Evolutionary conservation across 2,888 invertebrate species (phyloP).

Genomic region (Diarsia mendica): DNA sequence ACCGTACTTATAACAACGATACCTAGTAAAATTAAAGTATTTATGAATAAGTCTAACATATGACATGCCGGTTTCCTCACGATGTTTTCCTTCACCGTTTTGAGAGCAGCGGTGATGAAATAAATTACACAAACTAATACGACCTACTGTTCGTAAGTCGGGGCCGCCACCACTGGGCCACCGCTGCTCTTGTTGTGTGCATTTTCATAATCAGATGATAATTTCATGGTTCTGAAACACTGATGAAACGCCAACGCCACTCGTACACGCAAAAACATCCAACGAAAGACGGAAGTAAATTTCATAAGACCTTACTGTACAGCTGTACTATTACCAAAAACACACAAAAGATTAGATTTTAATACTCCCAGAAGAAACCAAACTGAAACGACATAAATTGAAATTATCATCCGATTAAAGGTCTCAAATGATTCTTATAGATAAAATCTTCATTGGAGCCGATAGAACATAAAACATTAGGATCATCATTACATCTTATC

Average conservation of each 20-base stretch:
- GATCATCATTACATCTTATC: constrained; percentile 53
- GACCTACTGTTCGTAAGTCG: too few species aligned
- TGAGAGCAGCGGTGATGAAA: too few species aligned
- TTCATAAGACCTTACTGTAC: background rate
- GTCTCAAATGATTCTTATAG: constrained; percentile 1
- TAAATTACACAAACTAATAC: too few species aligned
- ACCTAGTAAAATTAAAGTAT: too few species aligned
- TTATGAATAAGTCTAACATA: too few species aligned
- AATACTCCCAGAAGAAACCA: background rate
- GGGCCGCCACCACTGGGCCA: too few species aligned
- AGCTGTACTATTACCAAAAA: background rate
- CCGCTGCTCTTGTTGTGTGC: too few species aligned
- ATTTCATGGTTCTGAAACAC: background rate
- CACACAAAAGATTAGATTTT: background rate
- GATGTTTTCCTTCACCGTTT: too few species aligned
- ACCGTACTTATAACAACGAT: too few species aligned
- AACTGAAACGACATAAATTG: background rate
- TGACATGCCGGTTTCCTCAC: too few species aligned
- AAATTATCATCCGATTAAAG: constrained; percentile 14
- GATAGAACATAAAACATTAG: constrained; percentile 48
- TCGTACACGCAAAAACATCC: background rate
- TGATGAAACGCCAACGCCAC: background rate
- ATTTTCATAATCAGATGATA: background rate
- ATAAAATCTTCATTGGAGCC: constrained; percentile 39
- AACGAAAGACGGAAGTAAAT: background rate